These are phyloP conservation scores for Carcharodon carcharias DNA, from an alignment of 2,797 vertebrate genomes.

Conservation along the genomic window DNA sequence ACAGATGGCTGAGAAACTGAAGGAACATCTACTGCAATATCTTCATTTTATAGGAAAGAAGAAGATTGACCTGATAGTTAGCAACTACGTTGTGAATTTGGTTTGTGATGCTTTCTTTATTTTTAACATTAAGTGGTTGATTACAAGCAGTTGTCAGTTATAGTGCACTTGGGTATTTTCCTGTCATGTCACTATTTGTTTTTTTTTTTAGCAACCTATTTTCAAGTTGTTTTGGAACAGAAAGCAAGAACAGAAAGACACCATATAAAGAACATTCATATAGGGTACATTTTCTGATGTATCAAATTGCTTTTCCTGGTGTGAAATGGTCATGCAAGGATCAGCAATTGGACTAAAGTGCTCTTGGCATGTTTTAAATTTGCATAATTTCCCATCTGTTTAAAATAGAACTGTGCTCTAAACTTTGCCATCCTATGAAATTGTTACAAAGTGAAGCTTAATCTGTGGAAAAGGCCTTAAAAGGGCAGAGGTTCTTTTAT, in stretches of 20 bases:
- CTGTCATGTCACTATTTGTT: not conserved
- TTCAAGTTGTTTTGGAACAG: not conserved
- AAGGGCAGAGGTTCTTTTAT: not conserved
- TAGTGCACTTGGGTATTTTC: not conserved
- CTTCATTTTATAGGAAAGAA: conserved; percentile 77
- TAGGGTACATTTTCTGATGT: not conserved
- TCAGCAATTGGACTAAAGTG: not conserved
- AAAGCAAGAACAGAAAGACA: not conserved
- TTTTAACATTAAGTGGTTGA: not conserved
- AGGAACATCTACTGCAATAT: conserved; percentile 79
- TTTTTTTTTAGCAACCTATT: not conserved
- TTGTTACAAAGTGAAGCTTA: not conserved
- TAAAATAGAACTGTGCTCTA: not conserved
- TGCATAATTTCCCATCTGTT: not conserved
- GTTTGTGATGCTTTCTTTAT: conserved; percentile 48
- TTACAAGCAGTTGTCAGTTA: not conserved
- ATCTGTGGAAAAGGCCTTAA: not conserved
- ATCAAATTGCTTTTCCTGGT: not conserved
- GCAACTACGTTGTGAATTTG: conserved; percentile 79
- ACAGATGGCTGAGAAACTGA: conserved; percentile 82
- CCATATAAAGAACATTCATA: not conserved
- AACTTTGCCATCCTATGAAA: not conserved
- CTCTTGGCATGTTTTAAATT: not conserved
- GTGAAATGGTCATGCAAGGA: not conserved
- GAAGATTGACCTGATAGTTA: conserved; percentile 76